Evolutionary conservation across 2,113 vertebrate genomes (phyloP).

Genomic region (Sphyrna mokarran): DNA sequence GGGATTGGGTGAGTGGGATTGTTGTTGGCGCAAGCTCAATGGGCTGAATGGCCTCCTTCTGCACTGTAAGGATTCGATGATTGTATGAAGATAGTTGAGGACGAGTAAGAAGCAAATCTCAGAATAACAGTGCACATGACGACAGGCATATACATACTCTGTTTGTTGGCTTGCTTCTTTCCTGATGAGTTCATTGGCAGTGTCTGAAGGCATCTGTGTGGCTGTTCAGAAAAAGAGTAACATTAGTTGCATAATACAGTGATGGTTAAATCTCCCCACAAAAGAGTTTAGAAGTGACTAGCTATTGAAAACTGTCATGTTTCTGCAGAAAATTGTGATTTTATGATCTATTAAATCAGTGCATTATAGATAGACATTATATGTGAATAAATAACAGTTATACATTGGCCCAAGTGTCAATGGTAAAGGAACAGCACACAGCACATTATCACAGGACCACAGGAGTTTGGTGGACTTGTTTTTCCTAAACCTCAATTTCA

Average conservation of each 20-base stretch:
- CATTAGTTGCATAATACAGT: neutral
- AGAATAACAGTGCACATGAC: neutral
- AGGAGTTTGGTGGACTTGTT: no score
- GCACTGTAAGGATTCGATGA: no score
- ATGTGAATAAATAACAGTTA: neutral
- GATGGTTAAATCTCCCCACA: neutral
- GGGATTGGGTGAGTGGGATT: no score
- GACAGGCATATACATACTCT: constrained; percentile 50
- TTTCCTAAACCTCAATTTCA: no score
- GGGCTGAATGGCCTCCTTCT: no score
- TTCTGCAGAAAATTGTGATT: neutral
- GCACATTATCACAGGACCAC: no score
- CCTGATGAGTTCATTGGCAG: constrained; percentile 29
- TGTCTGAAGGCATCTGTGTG: constrained; percentile 52
- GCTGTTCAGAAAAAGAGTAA: constrained; percentile 41
- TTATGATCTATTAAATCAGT: neutral
- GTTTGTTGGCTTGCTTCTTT: constrained; percentile 65
- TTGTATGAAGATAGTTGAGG: neutral
- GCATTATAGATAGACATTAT: neutral
- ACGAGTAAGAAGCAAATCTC: neutral
- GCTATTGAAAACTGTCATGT: neutral
- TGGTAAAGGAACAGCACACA: no score
- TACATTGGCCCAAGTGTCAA: neutral
- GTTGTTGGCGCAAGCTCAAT: no score
- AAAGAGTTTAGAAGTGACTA: neutral